Percentiles rank a stretch among this genome's conserved stretches.
Evolutionary conservation across 2,797 vertebrate genomes (phyloP).

Genomic region (Pachyuromys duprasi): DNA sequence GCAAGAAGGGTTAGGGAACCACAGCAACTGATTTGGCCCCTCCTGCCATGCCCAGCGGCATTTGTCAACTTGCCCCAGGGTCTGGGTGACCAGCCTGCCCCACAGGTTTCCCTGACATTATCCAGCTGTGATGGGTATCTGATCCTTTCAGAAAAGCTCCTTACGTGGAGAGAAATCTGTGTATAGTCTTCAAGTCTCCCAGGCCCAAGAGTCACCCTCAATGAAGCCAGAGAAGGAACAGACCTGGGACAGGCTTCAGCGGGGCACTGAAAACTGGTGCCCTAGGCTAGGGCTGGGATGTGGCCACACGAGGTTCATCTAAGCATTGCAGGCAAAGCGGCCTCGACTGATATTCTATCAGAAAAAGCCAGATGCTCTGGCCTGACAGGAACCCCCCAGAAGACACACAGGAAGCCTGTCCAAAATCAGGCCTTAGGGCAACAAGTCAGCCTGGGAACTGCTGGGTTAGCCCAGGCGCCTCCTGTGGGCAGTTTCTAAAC

Average conservation of each 20-base stretch:
- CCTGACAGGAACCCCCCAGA: too few species aligned
- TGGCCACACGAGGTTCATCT: neutral
- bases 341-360: neutral
- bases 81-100: neutral
- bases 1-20: neutral
- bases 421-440: neutral
- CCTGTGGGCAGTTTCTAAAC: neutral
- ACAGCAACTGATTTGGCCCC: rapidly evolving
- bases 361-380: neutral
- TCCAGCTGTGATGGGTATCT: neutral
- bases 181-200: neutral
- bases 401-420: neutral
- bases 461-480: neutral
- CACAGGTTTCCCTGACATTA: neutral
- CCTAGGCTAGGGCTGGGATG: neutral
- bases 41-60: neutral
- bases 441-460: neutral
- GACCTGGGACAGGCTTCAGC: neutral
- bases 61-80: too few species aligned
- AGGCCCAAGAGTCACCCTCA: neutral
- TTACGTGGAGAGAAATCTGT: neutral
- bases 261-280: neutral
- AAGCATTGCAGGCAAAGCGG: too few species aligned
- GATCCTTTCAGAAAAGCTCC: neutral
- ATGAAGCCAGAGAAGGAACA: neutral